A percentile compares a stretch with the other conserved stretches of the same genome.
Evolutionary conservation across 2,888 invertebrate species (phyloP).

Genomic region (Griposia aprilina): DNA sequence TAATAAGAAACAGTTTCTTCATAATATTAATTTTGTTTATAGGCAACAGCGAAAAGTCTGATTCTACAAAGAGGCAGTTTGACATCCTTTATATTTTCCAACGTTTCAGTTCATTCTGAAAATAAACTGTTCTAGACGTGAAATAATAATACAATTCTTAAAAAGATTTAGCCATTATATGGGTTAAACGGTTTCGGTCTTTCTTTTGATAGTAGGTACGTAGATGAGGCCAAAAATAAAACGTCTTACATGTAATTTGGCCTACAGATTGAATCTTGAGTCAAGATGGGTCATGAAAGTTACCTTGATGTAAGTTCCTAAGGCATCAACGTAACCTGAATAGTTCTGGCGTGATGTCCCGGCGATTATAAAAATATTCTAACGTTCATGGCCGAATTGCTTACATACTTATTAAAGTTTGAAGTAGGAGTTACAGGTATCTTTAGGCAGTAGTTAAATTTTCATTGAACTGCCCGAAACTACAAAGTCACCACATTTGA

Average conservation of each 20-base stretch:
- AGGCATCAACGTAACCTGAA: neutral
- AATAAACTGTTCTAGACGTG: slow-evolving; percentile 22
- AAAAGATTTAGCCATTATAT: slow-evolving; percentile 18
- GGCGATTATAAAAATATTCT: slow-evolving; percentile 3
- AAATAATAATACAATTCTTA: slow-evolving; percentile 24
- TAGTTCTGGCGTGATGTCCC: neutral
- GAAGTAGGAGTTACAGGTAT: too few species aligned
- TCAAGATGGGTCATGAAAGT: neutral
- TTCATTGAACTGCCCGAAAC: too few species aligned
- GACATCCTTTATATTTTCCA: slow-evolving; percentile 33
- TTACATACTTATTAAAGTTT: neutral
- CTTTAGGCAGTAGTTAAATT: too few species aligned
- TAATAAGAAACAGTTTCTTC: slow-evolving; percentile 21
- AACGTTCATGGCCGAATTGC: neutral
- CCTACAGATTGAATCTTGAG: slow-evolving; percentile 14
- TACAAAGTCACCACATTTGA: too few species aligned
- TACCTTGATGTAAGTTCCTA: neutral
- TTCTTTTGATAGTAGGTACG: slow-evolving; percentile 22
- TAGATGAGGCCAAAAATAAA: slow-evolving; percentile 4
- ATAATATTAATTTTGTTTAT: slow-evolving; percentile 32
- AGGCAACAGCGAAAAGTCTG: slow-evolving; percentile 3
- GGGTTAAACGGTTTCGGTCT: slow-evolving; percentile 6
- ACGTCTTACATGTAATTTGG: slow-evolving; percentile 23
- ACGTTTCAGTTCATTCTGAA: slow-evolving; percentile 24
- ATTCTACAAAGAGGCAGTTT: slow-evolving; percentile 28